phyloP scores from a whole-genome alignment of 2,888 invertebrate species.

The Hymenopus coronatus region DNA sequence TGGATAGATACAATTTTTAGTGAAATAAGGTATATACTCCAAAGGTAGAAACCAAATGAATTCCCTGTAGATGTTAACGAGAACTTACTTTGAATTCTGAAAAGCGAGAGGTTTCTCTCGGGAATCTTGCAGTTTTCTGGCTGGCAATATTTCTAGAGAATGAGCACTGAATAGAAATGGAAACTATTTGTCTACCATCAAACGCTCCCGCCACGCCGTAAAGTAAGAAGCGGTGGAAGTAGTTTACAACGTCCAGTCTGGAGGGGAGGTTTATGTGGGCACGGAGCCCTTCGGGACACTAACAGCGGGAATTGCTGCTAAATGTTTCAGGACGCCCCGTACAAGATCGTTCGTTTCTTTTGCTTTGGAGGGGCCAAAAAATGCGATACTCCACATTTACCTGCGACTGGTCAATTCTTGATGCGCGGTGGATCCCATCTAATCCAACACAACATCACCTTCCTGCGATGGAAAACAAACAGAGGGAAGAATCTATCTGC shows the following conservation, averaged over 20 bases:
- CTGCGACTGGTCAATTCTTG: neutral
- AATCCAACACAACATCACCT: neutral
- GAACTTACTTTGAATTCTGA: too few relatives aligned
- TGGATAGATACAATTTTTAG: too few relatives aligned
- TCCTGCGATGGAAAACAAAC: neutral
- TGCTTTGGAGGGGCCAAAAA: neutral
- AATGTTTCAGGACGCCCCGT: neutral
- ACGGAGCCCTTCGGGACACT: neutral
- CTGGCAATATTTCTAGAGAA: neutral
- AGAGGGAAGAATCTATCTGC: neutral
- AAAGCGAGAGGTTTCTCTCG: too few relatives aligned
- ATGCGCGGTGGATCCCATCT: neutral
- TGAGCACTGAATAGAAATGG: slow-evolving; percentile 5
- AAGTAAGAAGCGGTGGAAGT: neutral
- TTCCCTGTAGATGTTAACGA: too few relatives aligned
- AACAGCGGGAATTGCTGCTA: slow-evolving; percentile 15
- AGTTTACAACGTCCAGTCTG: neutral
- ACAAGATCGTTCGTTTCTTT: slow-evolving; percentile 7
- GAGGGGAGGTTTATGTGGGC: neutral
- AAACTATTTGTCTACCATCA: slow-evolving; percentile 1
- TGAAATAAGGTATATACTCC: too few relatives aligned
- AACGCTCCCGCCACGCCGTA: neutral
- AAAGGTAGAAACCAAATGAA: too few relatives aligned
- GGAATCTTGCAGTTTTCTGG: too few relatives aligned
- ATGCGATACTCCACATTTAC: neutral